Base-by-base conservation (phyloP, 2,888 invertebrate genomes). In the Aleiodes alternator region DNA sequence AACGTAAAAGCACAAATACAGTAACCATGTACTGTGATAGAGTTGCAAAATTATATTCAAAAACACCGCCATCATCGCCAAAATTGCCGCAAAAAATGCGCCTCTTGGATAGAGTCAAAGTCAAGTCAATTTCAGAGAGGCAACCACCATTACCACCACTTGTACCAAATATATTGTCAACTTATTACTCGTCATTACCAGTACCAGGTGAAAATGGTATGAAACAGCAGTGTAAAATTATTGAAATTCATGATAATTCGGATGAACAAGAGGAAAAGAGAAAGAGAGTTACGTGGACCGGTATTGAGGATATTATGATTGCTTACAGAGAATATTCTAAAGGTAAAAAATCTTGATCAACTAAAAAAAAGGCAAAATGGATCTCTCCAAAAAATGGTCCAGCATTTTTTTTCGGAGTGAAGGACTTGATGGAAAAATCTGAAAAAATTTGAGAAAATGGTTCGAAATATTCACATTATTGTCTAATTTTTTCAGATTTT, bases 1-100 rank as follows among this genome's bases (percentile, higher is more conserved):
- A 92, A 78, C 89, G 94, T 74, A 90, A 92, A 79, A 91, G 91
- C 70, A 85, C 88, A 34, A 90, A 91, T 61, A 86, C 90, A 48
- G 87, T 92, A 66, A 91, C 91, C 4, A 89, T 90, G 64, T 92
- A 91, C 80, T 90, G 90, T 84, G 85, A 89, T 84, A 81, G 89
- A 86, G 83, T 87, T 29, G 88, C 87, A 43, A 87, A 86, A 79
- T 84, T 80, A 14, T 88, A 88, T 57, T 86, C 85, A 75, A 86
- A 83, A 72, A 85, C 85, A 81, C 88, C 88, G 59, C 87, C 87
- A 7, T 72, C 81, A 38, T 81, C 83, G 55, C 85, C 87, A 59
- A 87, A 83, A 79, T 82, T 85, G 23, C 79, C 84, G 51, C 87
- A 87, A 56, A 88, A 87, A 78, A 87, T 87, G 86, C 82, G 87